Evolutionary conservation across 2,113 vertebrate species (phyloP).

Genomic region (Lethenteron reissneri): DNA sequence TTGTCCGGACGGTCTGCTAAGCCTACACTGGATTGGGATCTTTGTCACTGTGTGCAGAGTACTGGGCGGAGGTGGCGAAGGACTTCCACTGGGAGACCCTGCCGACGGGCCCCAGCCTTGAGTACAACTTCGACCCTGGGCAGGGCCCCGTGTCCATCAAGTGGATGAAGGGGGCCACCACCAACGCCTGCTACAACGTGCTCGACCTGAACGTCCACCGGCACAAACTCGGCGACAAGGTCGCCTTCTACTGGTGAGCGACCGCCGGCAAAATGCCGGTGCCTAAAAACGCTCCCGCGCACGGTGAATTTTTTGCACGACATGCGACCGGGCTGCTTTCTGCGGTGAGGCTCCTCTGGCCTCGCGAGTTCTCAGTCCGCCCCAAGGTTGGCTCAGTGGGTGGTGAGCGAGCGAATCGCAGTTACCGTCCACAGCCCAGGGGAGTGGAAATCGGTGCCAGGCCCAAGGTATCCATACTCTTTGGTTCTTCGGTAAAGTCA

Average conservation of each 20-base stretch:
- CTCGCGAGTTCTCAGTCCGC: no score
- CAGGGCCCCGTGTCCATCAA: slow-evolving; percentile 74
- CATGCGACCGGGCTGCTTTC: no score
- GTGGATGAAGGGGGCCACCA: slow-evolving; percentile 83
- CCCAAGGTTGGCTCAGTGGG: no score
- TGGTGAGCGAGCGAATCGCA: no score
- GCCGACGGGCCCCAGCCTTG: slow-evolving; percentile 41
- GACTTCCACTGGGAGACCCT: slow-evolving; percentile 76
- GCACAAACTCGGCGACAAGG: slow-evolving; percentile 58
- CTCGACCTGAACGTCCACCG: slow-evolving; percentile 64
- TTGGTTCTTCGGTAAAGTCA: no score
- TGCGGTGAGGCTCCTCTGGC: no score
- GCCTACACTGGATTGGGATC: neutral
- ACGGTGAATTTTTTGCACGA: no score
- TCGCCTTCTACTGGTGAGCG: slow-evolving; percentile 79
- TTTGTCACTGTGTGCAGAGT: slow-evolving; percentile 29
- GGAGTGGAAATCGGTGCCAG: no score
- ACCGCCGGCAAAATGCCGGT: neutral
- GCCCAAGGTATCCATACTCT: no score
- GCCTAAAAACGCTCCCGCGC: no score
- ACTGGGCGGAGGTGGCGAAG: slow-evolving; percentile 64
- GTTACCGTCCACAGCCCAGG: no score
- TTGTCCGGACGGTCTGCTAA: no score
- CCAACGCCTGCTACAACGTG: slow-evolving; percentile 91
- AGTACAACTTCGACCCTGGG: slow-evolving; percentile 81